phyloP scores from a whole-genome alignment of 2,113 vertebrate species.

The Donacobius atricapilla region DNA sequence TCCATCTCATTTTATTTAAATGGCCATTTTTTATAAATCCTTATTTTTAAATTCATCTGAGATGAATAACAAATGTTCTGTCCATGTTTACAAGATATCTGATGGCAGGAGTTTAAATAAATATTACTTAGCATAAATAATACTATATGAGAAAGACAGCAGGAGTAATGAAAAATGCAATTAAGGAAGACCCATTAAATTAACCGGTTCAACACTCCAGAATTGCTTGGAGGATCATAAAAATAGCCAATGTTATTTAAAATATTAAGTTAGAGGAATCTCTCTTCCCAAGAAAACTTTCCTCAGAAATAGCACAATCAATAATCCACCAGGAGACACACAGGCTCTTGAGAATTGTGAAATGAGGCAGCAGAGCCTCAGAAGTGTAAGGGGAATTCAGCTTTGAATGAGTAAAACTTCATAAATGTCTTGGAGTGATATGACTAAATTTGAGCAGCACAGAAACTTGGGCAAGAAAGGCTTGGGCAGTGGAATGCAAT shows the following conservation, averaged over 20 bases:
- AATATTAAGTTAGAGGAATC: not conserved
- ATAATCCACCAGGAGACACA: not conserved
- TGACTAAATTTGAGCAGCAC: not conserved
- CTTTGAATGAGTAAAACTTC: not conserved
- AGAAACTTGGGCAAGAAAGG: not conserved
- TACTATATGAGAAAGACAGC: not conserved
- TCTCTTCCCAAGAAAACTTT: not conserved
- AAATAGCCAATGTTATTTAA: not conserved
- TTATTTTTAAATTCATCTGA: not conserved
- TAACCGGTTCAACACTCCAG: not conserved
- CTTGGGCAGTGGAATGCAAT: not conserved
- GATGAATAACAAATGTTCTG: not conserved
- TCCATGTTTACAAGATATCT: not conserved
- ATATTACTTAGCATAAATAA: not conserved
- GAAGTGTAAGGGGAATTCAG: not conserved
- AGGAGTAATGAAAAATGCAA: not conserved
- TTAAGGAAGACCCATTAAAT: not conserved
- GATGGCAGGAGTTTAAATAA: not conserved
- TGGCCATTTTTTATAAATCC: not conserved
- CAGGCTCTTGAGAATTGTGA: not conserved
- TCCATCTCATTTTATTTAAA: not conserved
- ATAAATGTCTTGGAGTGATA: not conserved
- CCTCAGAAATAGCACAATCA: not conserved
- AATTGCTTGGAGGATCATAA: not conserved
- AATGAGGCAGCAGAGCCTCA: not conserved